phyloP scores from a whole-genome alignment of 2,888 invertebrate genomes.

The Plagodis dolabraria region DNA sequence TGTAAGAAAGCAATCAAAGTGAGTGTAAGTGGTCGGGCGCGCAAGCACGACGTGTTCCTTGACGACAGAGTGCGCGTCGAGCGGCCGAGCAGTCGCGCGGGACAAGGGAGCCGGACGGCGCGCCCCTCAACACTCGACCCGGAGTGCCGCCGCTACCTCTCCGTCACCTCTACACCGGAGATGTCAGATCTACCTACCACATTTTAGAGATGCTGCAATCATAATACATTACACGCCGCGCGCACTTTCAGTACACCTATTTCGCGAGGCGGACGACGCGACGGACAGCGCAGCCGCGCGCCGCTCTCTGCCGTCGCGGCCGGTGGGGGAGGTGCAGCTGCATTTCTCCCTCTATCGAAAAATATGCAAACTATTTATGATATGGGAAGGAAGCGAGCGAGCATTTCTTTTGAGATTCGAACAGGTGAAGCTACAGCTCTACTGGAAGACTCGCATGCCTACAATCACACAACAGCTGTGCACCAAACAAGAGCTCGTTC shows the following conservation, averaged over 20 bases:
- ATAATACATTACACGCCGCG: constrained; percentile 23
- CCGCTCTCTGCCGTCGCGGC: neutral
- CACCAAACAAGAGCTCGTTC: no score
- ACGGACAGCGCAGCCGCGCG: neutral
- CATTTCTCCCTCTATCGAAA: neutral
- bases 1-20: no score
- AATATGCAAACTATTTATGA: no score
- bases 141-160: neutral
- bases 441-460: no score
- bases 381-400: no score
- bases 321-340: neutral
- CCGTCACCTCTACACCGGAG: constrained; percentile 22
- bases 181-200: constrained; percentile 24
- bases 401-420: no score
- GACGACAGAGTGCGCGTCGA: neutral
- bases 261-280: neutral
- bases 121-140: neutral
- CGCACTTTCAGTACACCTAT: neutral
- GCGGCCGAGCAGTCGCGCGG: neutral
- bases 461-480: no score
- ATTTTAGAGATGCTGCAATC: constrained; percentile 17
- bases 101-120: neutral
- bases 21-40: no score
- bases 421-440: no score
- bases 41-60: no score